A percentile compares a stretch with the other conserved stretches of the same genome.
Conservation (phyloP, 2,888 invertebrate genomes). For the Allophyes oxyacanthae region DNA sequence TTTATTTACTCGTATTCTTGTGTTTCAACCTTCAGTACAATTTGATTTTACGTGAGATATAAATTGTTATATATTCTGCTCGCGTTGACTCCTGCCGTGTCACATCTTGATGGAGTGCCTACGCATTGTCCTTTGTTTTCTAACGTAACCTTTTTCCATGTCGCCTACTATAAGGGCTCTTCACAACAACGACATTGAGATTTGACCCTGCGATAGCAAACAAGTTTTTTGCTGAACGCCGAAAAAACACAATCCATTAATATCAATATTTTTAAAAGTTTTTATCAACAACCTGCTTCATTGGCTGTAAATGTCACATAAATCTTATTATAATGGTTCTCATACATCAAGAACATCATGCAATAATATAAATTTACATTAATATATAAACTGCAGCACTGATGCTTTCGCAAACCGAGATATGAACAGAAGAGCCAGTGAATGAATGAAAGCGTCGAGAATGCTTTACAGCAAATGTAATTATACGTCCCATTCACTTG, state of each 20-base stretch:
- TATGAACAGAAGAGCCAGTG: constrained; percentile 53
- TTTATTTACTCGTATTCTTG: not conserved
- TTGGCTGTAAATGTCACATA: constrained; percentile 45
- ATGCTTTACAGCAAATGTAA: constrained; percentile 70
- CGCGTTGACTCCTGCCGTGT: not conserved
- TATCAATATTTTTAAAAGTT: constrained; percentile 22
- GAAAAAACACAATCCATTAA: constrained; percentile 10
- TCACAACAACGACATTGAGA: constrained; percentile 4
- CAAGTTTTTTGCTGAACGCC: not conserved
- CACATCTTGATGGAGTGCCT: not conserved
- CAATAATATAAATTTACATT: constrained; percentile 20
- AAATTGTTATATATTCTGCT: too few relatives aligned
- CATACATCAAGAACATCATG: constrained; percentile 27
- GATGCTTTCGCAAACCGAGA: constrained; percentile 42
- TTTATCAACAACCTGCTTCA: constrained; percentile 38
- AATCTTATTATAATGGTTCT: constrained; percentile 42
- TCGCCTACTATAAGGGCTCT: constrained; percentile 3
- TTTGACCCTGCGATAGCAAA: constrained; percentile 8
- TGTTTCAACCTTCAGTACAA: too few relatives aligned
- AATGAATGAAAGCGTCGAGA: constrained; percentile 65
- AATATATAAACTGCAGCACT: constrained; percentile 29
- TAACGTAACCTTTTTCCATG: constrained; percentile 3
- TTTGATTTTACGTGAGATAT: not conserved
- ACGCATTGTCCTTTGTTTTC: not conserved
- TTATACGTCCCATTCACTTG: constrained; percentile 72